Evolutionary conservation across 2,113 vertebrate species (phyloP).

Genomic region (Sterrhoptilus dennistouni): DNA sequence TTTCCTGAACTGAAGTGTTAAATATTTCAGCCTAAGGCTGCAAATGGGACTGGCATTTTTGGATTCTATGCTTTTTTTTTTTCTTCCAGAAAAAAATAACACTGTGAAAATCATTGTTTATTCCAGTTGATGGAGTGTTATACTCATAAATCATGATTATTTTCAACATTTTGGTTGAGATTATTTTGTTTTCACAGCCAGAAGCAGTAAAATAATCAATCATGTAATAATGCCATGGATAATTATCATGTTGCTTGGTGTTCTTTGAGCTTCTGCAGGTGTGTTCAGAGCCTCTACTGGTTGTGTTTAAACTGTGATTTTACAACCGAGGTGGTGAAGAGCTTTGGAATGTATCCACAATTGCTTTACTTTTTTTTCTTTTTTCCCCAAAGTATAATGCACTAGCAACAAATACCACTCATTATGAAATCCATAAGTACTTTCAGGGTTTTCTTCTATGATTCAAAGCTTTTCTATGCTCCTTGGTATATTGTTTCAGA

Average conservation of each 20-base stretch:
- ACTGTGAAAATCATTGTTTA: slow-evolving; percentile 23
- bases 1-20: neutral
- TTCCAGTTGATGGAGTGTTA: slow-evolving; percentile 47
- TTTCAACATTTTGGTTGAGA: slow-evolving; percentile 41
- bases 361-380: neutral
- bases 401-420: neutral
- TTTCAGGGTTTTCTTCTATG: neutral
- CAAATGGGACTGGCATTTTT: neutral
- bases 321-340: slow-evolving; percentile 30
- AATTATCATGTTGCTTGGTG: slow-evolving; percentile 60
- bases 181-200: slow-evolving; percentile 62
- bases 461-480: neutral
- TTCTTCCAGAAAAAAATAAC: neutral
- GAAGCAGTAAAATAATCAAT: slow-evolving; percentile 71
- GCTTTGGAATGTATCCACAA: slow-evolving; percentile 32
- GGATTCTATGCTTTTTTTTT: neutral
- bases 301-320: slow-evolving; percentile 35
- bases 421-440: neutral
- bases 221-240: slow-evolving; percentile 45
- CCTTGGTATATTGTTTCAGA: neutral
- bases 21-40: neutral
- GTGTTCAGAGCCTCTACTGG: slow-evolving; percentile 6
- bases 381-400: neutral
- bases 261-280: slow-evolving; percentile 61
- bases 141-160: slow-evolving; percentile 56